Evolutionary conservation across 2,113 vertebrate species (phyloP), one percentile per base, ranked within the genome.

Genomic region (Halichoeres trimaculatus): DNA sequence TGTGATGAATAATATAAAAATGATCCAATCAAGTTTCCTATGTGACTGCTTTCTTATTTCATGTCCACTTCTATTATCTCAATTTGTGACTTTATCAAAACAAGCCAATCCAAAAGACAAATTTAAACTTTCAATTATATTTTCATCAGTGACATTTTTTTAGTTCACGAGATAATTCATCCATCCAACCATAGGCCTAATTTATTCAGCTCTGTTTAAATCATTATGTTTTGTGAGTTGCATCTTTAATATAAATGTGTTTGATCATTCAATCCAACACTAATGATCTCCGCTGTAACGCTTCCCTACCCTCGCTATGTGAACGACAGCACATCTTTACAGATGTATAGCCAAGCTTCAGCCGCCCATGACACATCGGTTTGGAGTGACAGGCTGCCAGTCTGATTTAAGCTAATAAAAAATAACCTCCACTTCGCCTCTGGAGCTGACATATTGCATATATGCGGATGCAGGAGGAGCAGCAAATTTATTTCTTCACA

Each of bases 401-500:
- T 80, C 78, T 87, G 85, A 91, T 89, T 91, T 86, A 87, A 76
- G 77, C 76, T 90, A 81, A 89, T 91, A 88, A 91, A 91, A 93
- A 89, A 86, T 85, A 89, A 86, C 89, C 90, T 89, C 84, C 71
- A 76, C 84, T 85, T 90, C 70, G 78, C 80, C 85, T 84, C 63
- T 70, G 79, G 80, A 89, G 78, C 83, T 81, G 86, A 90, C 84
- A 87, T 88, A 82, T 70, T 85, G 73, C 85, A 89, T 85, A 78
- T 69, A 78, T 69, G 59, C 36, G 73, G 56, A 88, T 86, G 81
- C 84, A 83, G 89, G 89, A 85, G 88, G 81, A 89, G 87, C 89
- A 69, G 92, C 87, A 90, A n/a, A 93, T 91, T 90, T 92, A 91
- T 90, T 91, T 88, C 89, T 77, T 92, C 86, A 86, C 85, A 91